Conservation (phyloP, 1,140 invertebrate species). For the Drosophila kurseongensis region DNA sequence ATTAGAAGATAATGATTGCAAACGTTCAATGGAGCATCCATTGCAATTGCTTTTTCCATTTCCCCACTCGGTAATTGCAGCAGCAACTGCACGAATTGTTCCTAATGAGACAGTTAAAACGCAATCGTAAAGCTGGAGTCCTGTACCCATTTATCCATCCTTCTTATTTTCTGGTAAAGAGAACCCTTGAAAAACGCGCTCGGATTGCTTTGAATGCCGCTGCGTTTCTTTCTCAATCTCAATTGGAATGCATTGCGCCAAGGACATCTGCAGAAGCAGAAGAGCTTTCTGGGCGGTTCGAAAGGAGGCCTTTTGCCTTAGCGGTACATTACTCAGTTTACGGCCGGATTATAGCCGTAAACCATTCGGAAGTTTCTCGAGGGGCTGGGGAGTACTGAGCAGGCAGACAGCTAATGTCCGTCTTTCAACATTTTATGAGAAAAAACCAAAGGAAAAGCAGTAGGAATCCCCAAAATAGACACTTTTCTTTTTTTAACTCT, state of each 20-base stretch:
- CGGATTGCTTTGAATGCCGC: constrained; percentile 61
- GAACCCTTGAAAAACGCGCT: constrained; percentile 45
- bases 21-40: constrained; percentile 5
- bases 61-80: constrained; percentile 31
- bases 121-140: constrained; percentile 40
- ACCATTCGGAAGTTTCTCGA: constrained; percentile 38
- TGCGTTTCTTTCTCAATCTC: constrained; percentile 36
- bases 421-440: constrained; percentile 18
- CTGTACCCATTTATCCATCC: constrained; percentile 3
- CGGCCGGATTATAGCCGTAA: constrained; percentile 53
- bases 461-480: constrained; percentile 12
- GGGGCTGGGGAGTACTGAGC: constrained; percentile 3
- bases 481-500: constrained; percentile 4
- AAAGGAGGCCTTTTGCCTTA: constrained; percentile 24
- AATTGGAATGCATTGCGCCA: constrained; percentile 56
- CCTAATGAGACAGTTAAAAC: constrained; percentile 68
- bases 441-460: constrained; percentile 12
- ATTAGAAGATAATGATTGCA: constrained; percentile 2
- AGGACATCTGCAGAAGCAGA: constrained; percentile 48
- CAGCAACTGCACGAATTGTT: constrained; percentile 51
- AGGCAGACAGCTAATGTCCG: constrained; percentile 26
- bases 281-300: background rate
- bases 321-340: constrained; percentile 49
- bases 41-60: constrained; percentile 7
- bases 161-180: background rate